Evolutionary conservation across 2,797 vertebrate species (phyloP).

Genomic region (Varecia variegata): DNA sequence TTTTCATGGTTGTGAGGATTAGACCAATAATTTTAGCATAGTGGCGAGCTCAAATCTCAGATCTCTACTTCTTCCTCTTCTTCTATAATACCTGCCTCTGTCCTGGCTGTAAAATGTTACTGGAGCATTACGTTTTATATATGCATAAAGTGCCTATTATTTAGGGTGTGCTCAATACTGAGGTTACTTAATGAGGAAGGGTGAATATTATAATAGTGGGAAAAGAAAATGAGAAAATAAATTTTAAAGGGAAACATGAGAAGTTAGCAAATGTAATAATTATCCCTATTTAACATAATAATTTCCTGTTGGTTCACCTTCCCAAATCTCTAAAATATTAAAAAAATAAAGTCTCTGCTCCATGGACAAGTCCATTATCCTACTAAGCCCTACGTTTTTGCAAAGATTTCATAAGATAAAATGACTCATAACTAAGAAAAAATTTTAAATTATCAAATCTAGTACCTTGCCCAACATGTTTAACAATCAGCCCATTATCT

Average conservation of each 20-base stretch:
- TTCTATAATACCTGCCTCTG: background rate
- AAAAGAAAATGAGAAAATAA: background rate
- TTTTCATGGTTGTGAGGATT: background rate
- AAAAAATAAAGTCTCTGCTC: background rate
- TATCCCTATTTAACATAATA: background rate
- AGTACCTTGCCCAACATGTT: background rate
- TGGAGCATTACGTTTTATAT: background rate
- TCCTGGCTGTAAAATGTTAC: background rate
- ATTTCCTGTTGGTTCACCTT: background rate
- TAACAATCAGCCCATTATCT: background rate
- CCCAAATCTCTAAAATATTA: background rate
- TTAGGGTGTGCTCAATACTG: background rate
- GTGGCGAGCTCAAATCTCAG: background rate
- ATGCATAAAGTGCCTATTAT: background rate
- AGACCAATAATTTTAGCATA: background rate
- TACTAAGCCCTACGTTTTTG: background rate
- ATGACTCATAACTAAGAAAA: background rate
- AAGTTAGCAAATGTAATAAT: constrained; percentile 22
- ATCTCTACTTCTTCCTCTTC: background rate
- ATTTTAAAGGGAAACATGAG: background rate
- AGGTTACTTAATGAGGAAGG: background rate
- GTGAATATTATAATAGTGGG: background rate
- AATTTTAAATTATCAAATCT: background rate
- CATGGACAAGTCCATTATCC: background rate
- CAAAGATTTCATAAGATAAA: background rate